Evolutionary conservation across 2,888 invertebrate species (phyloP), one percentile per base, ranked within the genome.

Genomic region (Agrotis clavis): DNA sequence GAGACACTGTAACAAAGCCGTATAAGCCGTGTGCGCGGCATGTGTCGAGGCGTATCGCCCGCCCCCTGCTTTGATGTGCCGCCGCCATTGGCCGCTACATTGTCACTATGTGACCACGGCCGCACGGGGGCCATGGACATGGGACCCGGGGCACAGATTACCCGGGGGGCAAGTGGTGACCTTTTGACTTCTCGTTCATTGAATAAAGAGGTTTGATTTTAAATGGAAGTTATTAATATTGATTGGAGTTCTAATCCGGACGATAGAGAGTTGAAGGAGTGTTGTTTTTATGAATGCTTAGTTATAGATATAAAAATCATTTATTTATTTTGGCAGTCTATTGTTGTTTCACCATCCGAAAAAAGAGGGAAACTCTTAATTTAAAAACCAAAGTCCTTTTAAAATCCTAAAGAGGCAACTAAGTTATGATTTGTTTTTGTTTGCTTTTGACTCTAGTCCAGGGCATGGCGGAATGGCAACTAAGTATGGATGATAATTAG

Each of bases 31-130:
- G 56, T 64, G 74, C 54, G n/a, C 21, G 11, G 74, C 79, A 78
- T 84, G 81, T 76, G 79, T 50, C 70, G 75, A 77, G 74, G 79
- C 77, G 74, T 59, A 67, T 61, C 72, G 74, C 69, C 73, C 84
- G 81, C 84, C 83, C 75, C 73, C 62, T 41, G 67, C 77, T 73
- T 65, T 74, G 70, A 84, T 68, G 73, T 71, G 13, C 21, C 19
- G 65, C 77, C 70, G 67, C 74, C 41, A 81, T 69, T 71, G 61
- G 75, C 50, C 50, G 63, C 53, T 59, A 79, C 54, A 61, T 65
- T 76, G 61, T 67, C 21, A 35, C 56, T 41, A 25, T 35, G 59
- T 53, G 35, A 41, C 41, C 41, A 41, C 41, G 41, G 41, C 11
- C 11, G 41, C 41, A 41, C 41, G 41, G 41, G 41, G 41, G 41